A percentile compares a stretch with the other conserved stretches of the same genome.
Conservation (phyloP, 1,140 invertebrate genomes). For the Leguminivora glycinivorella region DNA sequence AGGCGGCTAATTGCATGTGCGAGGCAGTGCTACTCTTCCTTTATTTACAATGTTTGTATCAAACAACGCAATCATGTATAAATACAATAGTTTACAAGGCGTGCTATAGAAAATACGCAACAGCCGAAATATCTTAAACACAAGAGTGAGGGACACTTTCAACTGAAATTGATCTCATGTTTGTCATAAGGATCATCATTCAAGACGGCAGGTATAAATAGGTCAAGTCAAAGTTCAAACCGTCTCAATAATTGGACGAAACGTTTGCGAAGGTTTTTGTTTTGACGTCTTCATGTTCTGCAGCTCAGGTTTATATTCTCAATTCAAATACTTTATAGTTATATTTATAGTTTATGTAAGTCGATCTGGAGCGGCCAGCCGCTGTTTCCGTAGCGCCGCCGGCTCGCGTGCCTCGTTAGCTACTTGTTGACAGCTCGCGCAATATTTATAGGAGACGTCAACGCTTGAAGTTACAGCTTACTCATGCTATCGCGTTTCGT, state of each 20-base stretch:
- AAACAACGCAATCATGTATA: not conserved
- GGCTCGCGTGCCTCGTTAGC: conserved; percentile 27
- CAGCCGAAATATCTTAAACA: not conserved
- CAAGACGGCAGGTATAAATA: no score
- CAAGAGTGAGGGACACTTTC: no score
- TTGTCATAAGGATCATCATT: no score
- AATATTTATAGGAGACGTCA: not conserved
- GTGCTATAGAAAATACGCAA: not conserved
- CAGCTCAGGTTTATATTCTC: no score
- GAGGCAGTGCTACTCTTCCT: not conserved
- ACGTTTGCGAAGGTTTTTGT: no score
- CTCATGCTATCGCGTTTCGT: not conserved
- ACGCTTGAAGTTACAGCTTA: not conserved
- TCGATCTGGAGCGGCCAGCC: not conserved
- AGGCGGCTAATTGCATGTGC: conserved; percentile 14
- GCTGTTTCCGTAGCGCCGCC: not conserved
- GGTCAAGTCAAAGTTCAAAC: no score
- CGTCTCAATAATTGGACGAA: no score
- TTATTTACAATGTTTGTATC: conserved; percentile 4
- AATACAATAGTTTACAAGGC: not conserved
- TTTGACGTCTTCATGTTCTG: no score
- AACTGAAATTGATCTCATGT: no score
- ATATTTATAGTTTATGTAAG: no score
- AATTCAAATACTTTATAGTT: no score
- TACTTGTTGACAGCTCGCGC: conserved; percentile 23